Evolutionary conservation across 2,888 invertebrate species (phyloP).

Genomic region (Graphium colonna): DNA sequence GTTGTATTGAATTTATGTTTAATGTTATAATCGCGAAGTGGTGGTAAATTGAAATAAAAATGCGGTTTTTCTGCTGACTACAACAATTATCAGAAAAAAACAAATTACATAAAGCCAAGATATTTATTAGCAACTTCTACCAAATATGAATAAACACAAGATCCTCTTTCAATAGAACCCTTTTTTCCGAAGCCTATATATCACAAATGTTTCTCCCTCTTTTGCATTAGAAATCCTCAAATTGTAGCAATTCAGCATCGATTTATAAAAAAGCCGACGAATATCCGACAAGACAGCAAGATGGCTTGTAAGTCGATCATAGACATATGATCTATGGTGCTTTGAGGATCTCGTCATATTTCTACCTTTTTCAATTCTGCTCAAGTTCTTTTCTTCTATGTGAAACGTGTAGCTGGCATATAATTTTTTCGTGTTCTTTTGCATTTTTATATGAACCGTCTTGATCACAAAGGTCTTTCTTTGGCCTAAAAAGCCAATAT

Average conservation of each 20-base stretch:
- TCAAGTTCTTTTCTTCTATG: slow-evolving; percentile 18
- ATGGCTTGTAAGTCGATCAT: slow-evolving; percentile 19
- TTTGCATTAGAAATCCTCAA: slow-evolving; percentile 10
- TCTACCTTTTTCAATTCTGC: slow-evolving; percentile 17
- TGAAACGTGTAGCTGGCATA: slow-evolving; percentile 12
- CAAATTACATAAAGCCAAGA: neutral
- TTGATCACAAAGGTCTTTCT: slow-evolving; percentile 11
- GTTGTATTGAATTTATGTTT: neutral
- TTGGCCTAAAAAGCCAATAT: neutral
- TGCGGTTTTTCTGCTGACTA: neutral
- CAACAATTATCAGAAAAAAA: neutral
- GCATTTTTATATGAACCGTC: slow-evolving; percentile 17
- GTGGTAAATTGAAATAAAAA: neutral
- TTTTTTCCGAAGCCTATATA: slow-evolving; percentile 17
- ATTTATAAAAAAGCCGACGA: slow-evolving; percentile 18
- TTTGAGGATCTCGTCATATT: slow-evolving; percentile 17
- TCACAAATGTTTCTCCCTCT: slow-evolving; percentile 14
- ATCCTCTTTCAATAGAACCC: slow-evolving; percentile 19
- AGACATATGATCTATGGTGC: slow-evolving; percentile 9
- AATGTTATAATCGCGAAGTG: neutral
- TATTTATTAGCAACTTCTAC: slow-evolving; percentile 3
- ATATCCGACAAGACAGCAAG: slow-evolving; percentile 16
- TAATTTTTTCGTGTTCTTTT: slow-evolving; percentile 13
- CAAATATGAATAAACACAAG: slow-evolving; percentile 13
- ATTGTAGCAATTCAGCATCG: slow-evolving; percentile 18